Evolutionary conservation across 1,140 invertebrate species (phyloP).

Genomic region (Arctopsyche grandis): DNA sequence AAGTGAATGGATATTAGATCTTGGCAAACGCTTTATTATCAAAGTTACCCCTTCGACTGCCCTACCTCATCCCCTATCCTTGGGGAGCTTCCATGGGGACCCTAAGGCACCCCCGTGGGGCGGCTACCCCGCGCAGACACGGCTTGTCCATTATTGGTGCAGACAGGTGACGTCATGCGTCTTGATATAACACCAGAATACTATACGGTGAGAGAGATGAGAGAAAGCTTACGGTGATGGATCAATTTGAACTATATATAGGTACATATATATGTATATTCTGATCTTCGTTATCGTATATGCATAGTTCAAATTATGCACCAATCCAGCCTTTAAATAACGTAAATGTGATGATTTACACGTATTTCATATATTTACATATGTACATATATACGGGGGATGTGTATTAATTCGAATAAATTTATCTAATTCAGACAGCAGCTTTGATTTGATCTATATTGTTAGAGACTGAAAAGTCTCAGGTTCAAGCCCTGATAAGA

Average conservation of each 20-base stretch:
- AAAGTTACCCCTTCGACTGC: conserved; percentile 41
- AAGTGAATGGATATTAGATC: conserved; percentile 45
- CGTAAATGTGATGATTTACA: too few relatives aligned
- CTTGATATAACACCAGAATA: conserved; percentile 24
- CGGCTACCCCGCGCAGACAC: conserved; percentile 29
- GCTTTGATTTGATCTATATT: too few relatives aligned
- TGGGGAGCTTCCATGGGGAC: conserved; percentile 26
- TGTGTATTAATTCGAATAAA: too few relatives aligned
- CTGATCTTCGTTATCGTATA: neutral
- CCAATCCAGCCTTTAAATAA: too few relatives aligned
- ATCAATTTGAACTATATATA: conserved; percentile 3
- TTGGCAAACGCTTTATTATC: conserved; percentile 41
- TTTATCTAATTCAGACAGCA: too few relatives aligned
- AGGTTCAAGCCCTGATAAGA: too few relatives aligned
- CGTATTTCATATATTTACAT: too few relatives aligned
- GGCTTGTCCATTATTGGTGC: conserved; percentile 44
- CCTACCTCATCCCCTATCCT: neutral
- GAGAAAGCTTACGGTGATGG: neutral
- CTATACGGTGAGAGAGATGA: neutral
- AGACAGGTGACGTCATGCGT: conserved; percentile 44
- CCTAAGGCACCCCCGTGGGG: conserved; percentile 28
- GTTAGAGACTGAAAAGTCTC: too few relatives aligned
- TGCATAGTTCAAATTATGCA: neutral
- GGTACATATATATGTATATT: too few relatives aligned
- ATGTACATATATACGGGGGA: too few relatives aligned